Percentiles rank a stretch among this genome's conserved stretches.
Evolutionary conservation across 2,797 vertebrate species (phyloP).

Genomic region (Hypotaenidia okinawae): DNA sequence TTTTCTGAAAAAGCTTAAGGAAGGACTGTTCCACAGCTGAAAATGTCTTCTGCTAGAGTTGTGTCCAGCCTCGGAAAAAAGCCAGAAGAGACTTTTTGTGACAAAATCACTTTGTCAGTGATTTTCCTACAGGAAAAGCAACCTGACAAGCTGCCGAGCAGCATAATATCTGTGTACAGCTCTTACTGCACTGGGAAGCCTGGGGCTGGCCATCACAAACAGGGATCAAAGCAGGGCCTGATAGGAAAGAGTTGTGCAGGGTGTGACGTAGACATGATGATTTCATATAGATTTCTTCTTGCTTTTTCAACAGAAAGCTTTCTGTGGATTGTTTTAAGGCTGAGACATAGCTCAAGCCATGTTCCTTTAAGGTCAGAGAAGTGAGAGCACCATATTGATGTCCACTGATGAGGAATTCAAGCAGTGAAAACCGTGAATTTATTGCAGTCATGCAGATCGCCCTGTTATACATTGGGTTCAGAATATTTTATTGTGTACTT

Average conservation of each 20-base stretch:
- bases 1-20: background rate
- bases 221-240: background rate
- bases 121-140: background rate
- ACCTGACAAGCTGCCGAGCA: background rate
- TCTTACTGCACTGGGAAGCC: background rate
- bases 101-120: background rate
- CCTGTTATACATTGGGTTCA: background rate
- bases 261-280: background rate
- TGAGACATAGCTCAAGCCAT: background rate
- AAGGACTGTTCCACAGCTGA: background rate
- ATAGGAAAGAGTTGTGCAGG: background rate
- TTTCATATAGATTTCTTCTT: background rate
- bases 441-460: background rate
- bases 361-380: background rate
- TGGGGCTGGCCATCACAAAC: slow-evolving; percentile 2
- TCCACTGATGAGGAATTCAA: background rate
- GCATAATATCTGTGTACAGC: background rate
- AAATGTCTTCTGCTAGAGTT: background rate
- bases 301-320: background rate
- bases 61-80: background rate
- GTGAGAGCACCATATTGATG: background rate
- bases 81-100: background rate
- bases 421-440: background rate
- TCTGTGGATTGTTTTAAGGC: background rate
- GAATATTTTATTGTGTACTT: background rate